Evolutionary conservation across 92 coral and sea anemone species (phyloP), one percentile per base, ranked within the genome.

Genomic region (Paramuricea clavata): DNA sequence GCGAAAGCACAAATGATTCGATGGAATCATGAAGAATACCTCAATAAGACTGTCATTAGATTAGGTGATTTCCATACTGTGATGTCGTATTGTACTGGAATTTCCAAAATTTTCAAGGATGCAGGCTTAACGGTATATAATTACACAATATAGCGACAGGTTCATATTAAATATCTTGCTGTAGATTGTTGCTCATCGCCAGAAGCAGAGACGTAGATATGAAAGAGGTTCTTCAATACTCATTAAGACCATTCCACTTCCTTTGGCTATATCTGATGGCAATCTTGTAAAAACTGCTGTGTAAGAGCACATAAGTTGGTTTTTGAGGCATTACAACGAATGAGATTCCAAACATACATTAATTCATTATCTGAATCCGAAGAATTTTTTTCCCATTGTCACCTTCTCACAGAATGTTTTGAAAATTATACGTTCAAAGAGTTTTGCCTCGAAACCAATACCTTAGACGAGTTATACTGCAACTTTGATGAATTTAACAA

Each of bases 31-130:
- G 69, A 78, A 16, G 93, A 80, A 61, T 30, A 35, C 28, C 76
- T 90, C 49, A 74, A 60, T 44, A 61, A 39, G 47, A 52, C 76
- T 30, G 87, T 90, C 49, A 61, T 86, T 39, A 81, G 90, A 77
- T 72, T 83, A 83, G 81, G 86, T 25, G 91, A 62, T 41, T 88
- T 83, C 72, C 91, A 88, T 30, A 88, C 83, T 12, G 78, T 71
- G 25, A 42, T 61, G 64, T 83, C 92, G 44, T n/a, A 75, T 68
- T 76, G 85, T 57, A 41, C 80, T 16, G 85, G 78, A 42, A 85
- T 80, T 70, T 81, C 86, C 31, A 89, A 85, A 76, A 49, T 86
- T 21, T 89, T 85, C 50, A 74, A 85, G 81, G 92, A 89, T 60
- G 70, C 89, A 22, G 87, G 90, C 11, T 73, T 78, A 68, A 36